Base-by-base conservation (phyloP, 2,888 invertebrate species). In the Electrophaes corylata region DNA sequence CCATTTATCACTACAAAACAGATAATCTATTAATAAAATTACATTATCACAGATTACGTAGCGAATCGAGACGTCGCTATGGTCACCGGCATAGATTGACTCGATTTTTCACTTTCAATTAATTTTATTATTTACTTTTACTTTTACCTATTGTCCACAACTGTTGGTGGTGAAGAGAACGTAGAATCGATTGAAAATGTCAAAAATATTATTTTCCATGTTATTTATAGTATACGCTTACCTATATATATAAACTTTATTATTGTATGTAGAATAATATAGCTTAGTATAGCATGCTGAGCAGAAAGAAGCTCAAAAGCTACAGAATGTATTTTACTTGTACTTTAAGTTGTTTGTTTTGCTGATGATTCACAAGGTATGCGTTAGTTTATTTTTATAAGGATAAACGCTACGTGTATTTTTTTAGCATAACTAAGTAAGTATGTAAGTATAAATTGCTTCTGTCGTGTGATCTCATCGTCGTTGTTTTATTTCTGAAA, bases 1-100 rank as follows among this genome's bases (percentile, higher is more conserved):
- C 66, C 67, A 71, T 72, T 78, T 78, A 70, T 66, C 66, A 72
- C 64, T 63, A 73, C 61, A 68, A 68, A 73, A 68, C 51, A 51
- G 61, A 68, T 68, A 63, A 69, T 68, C 57, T 59, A 70, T 72
- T 74, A 66, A 70, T 66, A 62, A 65, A 69, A 68, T 63, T 45
- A 61, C 60, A 68, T 63, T 59, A 67, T 61, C 56, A 55, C 26
- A 49, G 23, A 59, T 56, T 57, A 57, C 58, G 56, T 58, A 57
- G 47, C 45, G 16, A 52, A 62, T 56, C 46, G 16, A 60, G 37
- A 49, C 41, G 39, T 23, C 37, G 50, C 12, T 29, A 8, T 47
- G 33, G 33, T 57, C 23, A 43, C 51, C 44, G 46, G 40, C 49
- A 56, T 29, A 6, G 26, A 29, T 60, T 62, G 58, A 56, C 53